Evolutionary conservation across 2,888 invertebrate species (phyloP), one percentile per base, ranked within the genome.

Genomic region (Nymphalis urticae): DNA sequence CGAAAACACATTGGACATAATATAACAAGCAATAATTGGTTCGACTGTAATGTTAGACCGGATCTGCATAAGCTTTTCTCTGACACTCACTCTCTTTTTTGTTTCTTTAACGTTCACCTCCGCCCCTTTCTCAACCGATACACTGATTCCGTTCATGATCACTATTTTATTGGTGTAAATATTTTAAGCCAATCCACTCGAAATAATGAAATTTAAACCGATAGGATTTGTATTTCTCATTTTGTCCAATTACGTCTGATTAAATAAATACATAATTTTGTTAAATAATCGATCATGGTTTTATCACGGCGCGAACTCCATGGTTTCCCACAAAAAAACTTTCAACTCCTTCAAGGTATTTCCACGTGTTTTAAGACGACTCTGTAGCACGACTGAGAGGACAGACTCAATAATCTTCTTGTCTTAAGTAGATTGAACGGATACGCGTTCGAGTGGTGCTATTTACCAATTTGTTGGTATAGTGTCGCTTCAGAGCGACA

Each of bases 1-100:
- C 0, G 97, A 96, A 67, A 95, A 90, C 59, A 94, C 94, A 81
- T 94, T 94, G 51, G 95, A 95, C 93, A 95, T 94, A 64, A 95
- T 94, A 79, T 95, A 95, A 77, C 94, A 94, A 7, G 95, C 94
- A 74, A 95, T 91, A 71, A 95, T 94, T 10, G 95, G 95, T 81
- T 95, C 95, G 48, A 95, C 95, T 0, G 95, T 95, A 66, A 95
- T 94, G 75, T 94, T 95, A 32, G 93, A 88, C 75, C 89, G 88
- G 70, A 95, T 88, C 75, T 91, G 91, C 76, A 88, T 85, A 36
- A 94, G 76, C 75, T 94, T 94, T 59, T 90, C 86, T 69, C 79
- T 82, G 8, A 92, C 82, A 70, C 85, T 81, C 10, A 82, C 76
- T 72, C 82, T 85, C 69, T 88, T 87, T 82, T 69, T 84, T 71